These are phyloP conservation scores for Prolemur simus DNA, from an alignment of 2,113 vertebrate genomes.

Conservation along the genomic window DNA sequence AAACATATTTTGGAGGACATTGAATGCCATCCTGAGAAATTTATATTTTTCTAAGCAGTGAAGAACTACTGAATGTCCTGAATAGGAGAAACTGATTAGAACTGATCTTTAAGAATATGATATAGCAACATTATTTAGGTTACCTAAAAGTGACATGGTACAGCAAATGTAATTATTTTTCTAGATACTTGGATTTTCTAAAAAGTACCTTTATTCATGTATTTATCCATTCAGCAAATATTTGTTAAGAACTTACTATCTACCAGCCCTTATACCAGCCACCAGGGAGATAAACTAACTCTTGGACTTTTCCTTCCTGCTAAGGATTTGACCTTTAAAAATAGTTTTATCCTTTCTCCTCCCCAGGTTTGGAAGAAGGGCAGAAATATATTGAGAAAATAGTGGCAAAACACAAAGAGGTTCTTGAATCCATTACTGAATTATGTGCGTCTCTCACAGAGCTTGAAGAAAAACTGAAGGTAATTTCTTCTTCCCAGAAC, in stretches of 20 bases:
- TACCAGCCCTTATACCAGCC: neutral
- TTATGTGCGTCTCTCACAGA: slow-evolving; percentile 88
- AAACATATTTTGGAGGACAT: neutral
- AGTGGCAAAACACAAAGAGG: slow-evolving; percentile 88
- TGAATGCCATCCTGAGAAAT: neutral
- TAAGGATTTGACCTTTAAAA: slow-evolving; percentile 44
- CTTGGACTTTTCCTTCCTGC: neutral
- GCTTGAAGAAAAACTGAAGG: slow-evolving; percentile 89
- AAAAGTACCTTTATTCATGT: neutral
- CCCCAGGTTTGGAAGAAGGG: slow-evolving; percentile 91
- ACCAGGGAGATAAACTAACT: neutral
- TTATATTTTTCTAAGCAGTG: neutral
- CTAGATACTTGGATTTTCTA: neutral
- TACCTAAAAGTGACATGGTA: neutral
- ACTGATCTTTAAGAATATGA: neutral
- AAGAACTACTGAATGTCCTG: neutral
- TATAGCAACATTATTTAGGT: neutral
- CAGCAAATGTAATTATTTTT: neutral
- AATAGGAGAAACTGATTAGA: neutral
- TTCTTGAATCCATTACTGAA: slow-evolving; percentile 88
- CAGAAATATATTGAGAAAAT: slow-evolving; percentile 90
- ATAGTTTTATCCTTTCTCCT: slow-evolving; percentile 20
- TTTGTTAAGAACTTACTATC: neutral
- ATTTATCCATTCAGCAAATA: neutral
- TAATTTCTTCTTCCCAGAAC: slow-evolving; percentile 72